Percentiles rank a stretch among this genome's conserved stretches.
These are phyloP conservation scores for Bagarius yarrelli DNA, from an alignment of 2,113 vertebrate genomes.

Conservation along the genomic window DNA sequence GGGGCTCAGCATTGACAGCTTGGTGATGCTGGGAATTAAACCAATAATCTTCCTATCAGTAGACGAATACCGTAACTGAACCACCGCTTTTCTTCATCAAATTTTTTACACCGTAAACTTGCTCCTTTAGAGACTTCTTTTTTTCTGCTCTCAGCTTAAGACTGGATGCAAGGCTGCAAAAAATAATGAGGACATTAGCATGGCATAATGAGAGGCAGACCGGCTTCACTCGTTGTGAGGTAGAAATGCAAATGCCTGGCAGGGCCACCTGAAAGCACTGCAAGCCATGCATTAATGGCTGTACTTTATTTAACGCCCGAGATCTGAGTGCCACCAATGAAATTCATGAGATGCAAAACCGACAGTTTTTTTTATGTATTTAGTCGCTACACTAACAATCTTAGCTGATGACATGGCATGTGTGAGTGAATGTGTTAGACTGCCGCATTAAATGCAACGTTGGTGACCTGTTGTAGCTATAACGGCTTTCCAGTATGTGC, in stretches of 20 bases:
- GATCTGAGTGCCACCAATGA: constrained; percentile 10
- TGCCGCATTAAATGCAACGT: not conserved
- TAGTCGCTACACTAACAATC: constrained; percentile 24
- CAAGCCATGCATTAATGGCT: constrained; percentile 36
- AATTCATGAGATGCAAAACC: constrained; percentile 10
- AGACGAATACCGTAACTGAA: too few relatives aligned
- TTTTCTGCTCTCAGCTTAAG: constrained; percentile 17
- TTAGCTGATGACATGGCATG: not conserved
- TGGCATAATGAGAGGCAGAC: constrained; percentile 48
- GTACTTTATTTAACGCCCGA: constrained; percentile 20
- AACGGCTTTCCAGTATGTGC: not conserved
- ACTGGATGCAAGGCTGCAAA: constrained; percentile 44
- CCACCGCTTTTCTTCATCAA: not conserved
- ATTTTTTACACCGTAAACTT: constrained; percentile 34
- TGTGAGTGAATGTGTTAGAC: not conserved
- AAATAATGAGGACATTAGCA: constrained; percentile 51
- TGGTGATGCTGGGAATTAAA: too few relatives aligned
- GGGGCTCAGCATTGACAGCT: too few relatives aligned
- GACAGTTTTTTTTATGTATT: constrained; percentile 26
- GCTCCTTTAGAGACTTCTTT: constrained; percentile 18
- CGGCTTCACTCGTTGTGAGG: constrained; percentile 32
- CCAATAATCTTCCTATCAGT: too few relatives aligned
- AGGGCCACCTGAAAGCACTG: constrained; percentile 38
- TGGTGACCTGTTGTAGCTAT: not conserved
- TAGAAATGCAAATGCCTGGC: constrained; percentile 45